Conservation (phyloP, 2,797 vertebrate species). For the Petrocephalus schoutedeni region DNA sequence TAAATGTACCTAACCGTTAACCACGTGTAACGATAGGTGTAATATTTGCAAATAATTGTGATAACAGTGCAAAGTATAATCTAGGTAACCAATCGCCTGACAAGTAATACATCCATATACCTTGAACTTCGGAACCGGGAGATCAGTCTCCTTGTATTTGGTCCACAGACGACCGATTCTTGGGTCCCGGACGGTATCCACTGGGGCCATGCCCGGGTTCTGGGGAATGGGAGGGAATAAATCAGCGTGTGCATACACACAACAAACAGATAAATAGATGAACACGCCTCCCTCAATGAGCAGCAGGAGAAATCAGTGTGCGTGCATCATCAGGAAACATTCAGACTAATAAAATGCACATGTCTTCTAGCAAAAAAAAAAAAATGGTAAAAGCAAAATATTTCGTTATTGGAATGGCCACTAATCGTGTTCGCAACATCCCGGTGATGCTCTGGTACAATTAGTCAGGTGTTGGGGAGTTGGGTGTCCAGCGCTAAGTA, state of each 20-base stretch:
- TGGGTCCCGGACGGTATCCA: conserved; percentile 91
- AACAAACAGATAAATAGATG: not conserved
- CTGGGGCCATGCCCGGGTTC: conserved; percentile 87
- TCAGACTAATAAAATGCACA: not conserved
- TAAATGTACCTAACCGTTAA: not conserved
- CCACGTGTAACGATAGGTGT: not conserved
- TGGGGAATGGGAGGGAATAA: conserved; percentile 42
- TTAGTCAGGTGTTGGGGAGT: conserved; percentile 46
- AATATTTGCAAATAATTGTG: not conserved
- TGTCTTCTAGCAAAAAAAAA: not conserved
- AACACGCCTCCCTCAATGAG: not conserved
- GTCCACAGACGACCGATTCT: conserved; percentile 95
- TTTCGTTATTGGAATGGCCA: not conserved
- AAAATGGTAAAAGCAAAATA: not conserved
- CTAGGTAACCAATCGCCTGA: not conserved
- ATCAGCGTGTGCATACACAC: not conserved
- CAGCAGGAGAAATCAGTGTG: not conserved
- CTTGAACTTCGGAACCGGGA: conserved; percentile 98
- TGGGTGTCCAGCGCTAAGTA: not conserved
- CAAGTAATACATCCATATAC: conserved; percentile 49
- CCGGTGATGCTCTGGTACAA: conserved; percentile 50
- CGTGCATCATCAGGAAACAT: not conserved
- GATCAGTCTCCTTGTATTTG: conserved; percentile 92
- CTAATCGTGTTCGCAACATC: not conserved
- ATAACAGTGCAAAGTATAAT: not conserved